Evolutionary conservation across 1,140 invertebrate species (phyloP).

Genomic region (Ericerus pela): DNA sequence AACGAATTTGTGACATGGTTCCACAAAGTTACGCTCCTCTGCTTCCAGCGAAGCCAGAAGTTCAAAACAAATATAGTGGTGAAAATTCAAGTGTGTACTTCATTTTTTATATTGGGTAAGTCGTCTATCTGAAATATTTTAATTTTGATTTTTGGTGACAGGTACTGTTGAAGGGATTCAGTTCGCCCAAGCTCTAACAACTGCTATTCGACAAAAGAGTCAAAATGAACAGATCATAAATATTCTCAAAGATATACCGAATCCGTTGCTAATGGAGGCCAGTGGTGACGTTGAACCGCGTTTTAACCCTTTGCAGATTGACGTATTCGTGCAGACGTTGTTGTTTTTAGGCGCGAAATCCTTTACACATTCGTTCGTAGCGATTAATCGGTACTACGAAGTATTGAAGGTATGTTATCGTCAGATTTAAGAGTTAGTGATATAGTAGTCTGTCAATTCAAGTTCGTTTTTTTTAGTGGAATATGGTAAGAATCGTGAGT

Average conservation of each 20-base stretch:
- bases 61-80: conserved; percentile 66
- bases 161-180: conserved; percentile 42
- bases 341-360: conserved; percentile 89
- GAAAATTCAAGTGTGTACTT: conserved; percentile 64
- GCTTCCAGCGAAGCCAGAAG: conserved; percentile 60
- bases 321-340: conserved; percentile 90
- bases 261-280: conserved; percentile 51
- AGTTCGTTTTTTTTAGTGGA: background rate
- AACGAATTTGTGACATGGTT: conserved; percentile 81
- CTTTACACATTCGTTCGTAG: conserved; percentile 94
- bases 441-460: background rate
- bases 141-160: background rate
- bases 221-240: conserved; percentile 80
- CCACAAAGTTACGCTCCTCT: conserved; percentile 72
- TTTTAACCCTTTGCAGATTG: conserved; percentile 84
- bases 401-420: conserved; percentile 60
- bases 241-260: conserved; percentile 71
- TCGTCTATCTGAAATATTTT: background rate
- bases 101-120: no score
- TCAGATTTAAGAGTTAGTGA: background rate
- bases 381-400: conserved; percentile 90
- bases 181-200: conserved; percentile 67
- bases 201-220: conserved; percentile 73
- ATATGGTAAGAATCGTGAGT: no score
- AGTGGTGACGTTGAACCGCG: conserved; percentile 36